These are phyloP conservation scores for Tholera decimalis DNA, from an alignment of 2,888 invertebrate species.

Conservation along the genomic window DNA sequence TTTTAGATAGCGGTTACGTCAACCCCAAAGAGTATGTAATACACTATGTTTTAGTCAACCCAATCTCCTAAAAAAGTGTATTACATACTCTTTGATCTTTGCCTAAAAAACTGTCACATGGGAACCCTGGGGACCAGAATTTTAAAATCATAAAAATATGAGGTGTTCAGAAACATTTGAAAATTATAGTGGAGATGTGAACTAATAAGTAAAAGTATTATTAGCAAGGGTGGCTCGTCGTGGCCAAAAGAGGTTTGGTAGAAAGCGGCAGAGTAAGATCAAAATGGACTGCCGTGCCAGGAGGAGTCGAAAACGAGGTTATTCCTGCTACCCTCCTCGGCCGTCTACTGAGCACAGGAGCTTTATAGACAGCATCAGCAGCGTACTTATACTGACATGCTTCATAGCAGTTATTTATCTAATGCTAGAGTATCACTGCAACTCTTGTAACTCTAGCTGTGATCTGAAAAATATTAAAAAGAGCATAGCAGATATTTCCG, in stretches of 20 bases:
- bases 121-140: slow-evolving; percentile 17
- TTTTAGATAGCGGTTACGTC: neutral
- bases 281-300: slow-evolving; percentile 77
- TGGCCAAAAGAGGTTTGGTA: neutral
- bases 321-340: slow-evolving; percentile 28
- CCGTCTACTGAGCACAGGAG: slow-evolving; percentile 59
- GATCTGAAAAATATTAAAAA: slow-evolving; percentile 74
- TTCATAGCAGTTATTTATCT: slow-evolving; percentile 77
- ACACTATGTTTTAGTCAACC: too few relatives aligned
- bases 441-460: slow-evolving; percentile 71
- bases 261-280: slow-evolving; percentile 31
- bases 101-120: neutral
- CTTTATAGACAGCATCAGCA: slow-evolving; percentile 70
- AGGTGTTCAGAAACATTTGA: neutral
- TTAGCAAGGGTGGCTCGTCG: slow-evolving; percentile 40
- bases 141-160: slow-evolving; percentile 20
- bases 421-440: slow-evolving; percentile 81
- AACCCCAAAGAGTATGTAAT: too few relatives aligned
- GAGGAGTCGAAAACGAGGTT: slow-evolving; percentile 72
- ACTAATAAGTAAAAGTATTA: neutral
- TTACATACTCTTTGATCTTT: too few relatives aligned
- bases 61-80: too few relatives aligned
- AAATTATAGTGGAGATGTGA: slow-evolving; percentile 47
- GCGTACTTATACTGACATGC: slow-evolving; percentile 74
- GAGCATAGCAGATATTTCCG: slow-evolving; percentile 80